Base-by-base conservation (phyloP, 2,113 vertebrate genomes). In the Arvicanthis niloticus region DNA sequence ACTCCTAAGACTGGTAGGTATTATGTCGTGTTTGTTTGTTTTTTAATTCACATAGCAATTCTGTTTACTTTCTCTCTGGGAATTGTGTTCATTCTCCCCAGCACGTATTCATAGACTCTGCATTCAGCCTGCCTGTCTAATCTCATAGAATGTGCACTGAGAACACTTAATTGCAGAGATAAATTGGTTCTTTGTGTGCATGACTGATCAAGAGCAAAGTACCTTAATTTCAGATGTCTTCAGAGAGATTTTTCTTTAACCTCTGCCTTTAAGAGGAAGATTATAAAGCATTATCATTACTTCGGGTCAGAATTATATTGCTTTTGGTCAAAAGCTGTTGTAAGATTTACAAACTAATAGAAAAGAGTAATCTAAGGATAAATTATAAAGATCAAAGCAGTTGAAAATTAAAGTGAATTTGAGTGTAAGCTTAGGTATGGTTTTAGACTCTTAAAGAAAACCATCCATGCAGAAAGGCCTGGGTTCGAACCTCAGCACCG, bases 181-280 rank as follows among this genome's bases (percentile, higher is more conserved):
- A 98, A 99, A 99, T 99, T 98, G 96, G 98, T 98, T 98, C 96
- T 98, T 98, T 96, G 37, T 98, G 96, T 99, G 99, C 99, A 99
- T 99, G 98, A 99, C 98, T 99, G 99, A 99, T 99, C 99, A 99
- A 99, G 98, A 98, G 98, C 97, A 1, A 75, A 98, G 98, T 97
- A 98, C 98, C 98, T 99, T 99, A 98, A 98, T 98, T 98, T 98
- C 98, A 99, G 98, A 98, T 98, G 96, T 98, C 98, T 98, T 98
- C 98, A 98, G 98, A 99, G 98, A 99, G 98, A 97, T 97, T 98
- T 91, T 98, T 98, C 98, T 99, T 99, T 99, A 98, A 98, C 98
- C 98, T 98, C 98, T 99, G 97, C 98, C 97, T 98, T 98, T 97
- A 99, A 98, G 97, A 98, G 98, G 98, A 96, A 99, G 98, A 98